phyloP scores from a whole-genome alignment of 2,113 vertebrate species.

The Tragelaphus strepsiceros region DNA sequence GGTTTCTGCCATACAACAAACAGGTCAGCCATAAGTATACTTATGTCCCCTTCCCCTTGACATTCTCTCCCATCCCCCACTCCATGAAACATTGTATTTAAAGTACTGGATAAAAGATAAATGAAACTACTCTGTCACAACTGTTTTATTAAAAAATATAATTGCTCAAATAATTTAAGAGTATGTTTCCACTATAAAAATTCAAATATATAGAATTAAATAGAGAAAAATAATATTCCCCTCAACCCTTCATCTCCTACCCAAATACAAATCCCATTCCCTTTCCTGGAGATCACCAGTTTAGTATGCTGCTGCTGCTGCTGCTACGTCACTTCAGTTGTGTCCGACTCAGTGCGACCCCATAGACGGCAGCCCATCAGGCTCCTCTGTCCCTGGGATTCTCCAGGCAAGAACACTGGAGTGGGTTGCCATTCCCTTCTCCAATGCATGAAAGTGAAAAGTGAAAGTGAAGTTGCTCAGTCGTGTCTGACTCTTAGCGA shows the following conservation, averaged over 20 bases:
- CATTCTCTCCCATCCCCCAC: not conserved
- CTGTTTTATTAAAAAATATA: not conserved
- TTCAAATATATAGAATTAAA: not conserved
- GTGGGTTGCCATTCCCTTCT: too few species aligned
- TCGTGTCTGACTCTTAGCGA: rapidly evolving
- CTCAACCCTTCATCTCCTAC: not conserved
- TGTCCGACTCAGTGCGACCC: too few species aligned
- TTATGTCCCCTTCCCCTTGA: not conserved
- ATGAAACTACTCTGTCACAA: not conserved
- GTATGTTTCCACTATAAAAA: not conserved
- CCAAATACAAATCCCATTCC: not conserved
- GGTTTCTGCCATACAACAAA: not conserved
- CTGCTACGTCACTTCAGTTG: too few species aligned
- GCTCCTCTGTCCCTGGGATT: too few species aligned
- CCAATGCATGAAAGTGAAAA: too few species aligned
- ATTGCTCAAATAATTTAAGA: not conserved
- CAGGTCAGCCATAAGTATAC: not conserved
- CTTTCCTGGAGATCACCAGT: not conserved
- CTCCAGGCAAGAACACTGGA: too few species aligned
- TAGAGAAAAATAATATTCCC: not conserved
- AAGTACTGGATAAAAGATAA: not conserved
- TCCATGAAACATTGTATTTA: not conserved
- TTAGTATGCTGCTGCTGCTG: not conserved
- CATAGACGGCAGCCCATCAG: too few species aligned
- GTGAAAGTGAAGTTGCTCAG: too few species aligned